Evolutionary conservation across 1,140 invertebrate genomes (phyloP), one percentile per base, ranked within the genome.

Genomic region (Anastrepha ludens): DNA sequence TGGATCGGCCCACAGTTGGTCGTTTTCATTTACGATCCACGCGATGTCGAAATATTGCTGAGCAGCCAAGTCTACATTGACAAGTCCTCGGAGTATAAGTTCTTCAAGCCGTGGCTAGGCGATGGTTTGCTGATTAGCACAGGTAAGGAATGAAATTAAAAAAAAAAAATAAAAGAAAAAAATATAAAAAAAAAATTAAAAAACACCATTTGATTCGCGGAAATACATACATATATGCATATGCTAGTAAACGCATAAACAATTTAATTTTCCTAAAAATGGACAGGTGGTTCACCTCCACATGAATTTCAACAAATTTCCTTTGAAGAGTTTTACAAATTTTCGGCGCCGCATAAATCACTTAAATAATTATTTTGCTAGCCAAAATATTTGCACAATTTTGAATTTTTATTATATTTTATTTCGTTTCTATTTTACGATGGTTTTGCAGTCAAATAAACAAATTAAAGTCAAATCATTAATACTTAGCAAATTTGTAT

Each of bases 41-140:
- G 95, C 39, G 96, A 97, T 89, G 95, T 96, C 17, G 96, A 97
- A 90, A 93, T 97, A 11, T 95, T 97, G 86, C 93, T 96, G 1
- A 96, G 96, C 90, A 97, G 96, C 89, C 95, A 96, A 88, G 96
- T 96, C 6, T 95, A 96, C 92, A 96, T 96, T 74, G 96, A 96
- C 92, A 96, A 96, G 93, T 95, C 96, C 9, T 92, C 94, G 17
- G 96, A 96, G 89, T 96, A 96, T 92, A 94, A 94, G 89, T 96
- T 96, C 93, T 96, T 96, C 93, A 94, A 96, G 89, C 96, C 96
- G 2, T 96, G 96, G 96, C 94, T 96, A 17, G 96, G 96, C 90
- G 94, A 96, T 89, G 96, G 96, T 87, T 95, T 96, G 0, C 94
- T 96, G n/a, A 96, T 96, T 88, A 96, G 95, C 88, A 95, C 95